Base-by-base conservation (phyloP, 37 sponge, comb jelly and placozoan species). In the Hormiphora californensis region DNA sequence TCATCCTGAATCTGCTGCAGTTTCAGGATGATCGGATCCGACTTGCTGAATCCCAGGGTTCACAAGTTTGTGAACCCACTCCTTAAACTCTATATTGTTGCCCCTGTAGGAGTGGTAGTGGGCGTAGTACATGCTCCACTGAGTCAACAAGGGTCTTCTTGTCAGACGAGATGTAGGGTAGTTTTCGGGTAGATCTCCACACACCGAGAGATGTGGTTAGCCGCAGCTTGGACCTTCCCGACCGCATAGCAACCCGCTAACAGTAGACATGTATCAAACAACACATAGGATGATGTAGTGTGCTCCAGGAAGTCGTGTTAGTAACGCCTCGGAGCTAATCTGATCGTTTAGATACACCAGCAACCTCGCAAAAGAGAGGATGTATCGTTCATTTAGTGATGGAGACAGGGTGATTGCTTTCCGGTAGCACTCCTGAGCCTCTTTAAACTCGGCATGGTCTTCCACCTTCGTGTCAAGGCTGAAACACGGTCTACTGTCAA, bases 161-260 rank as follows among this genome's bases (percentile, higher is more conserved):
- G n/a, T n/a, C n/a, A n/a, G 23, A 43, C 81, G 36, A 22, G 35
- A 28, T 4, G 17, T 7, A 73, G 46, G 1, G 39, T 41, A 0
- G 43, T 33, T 46, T 41, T 73, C 4, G 81, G 81, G 44, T 43
- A 28, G 5, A 73, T 43, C 46, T 73, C 81, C 27, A 73, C 27
- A 40, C 81, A 73, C n/a, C 81, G 43, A 28, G 81, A 73, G 11
- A 73, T 33, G 81, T 73, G 81, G n/a, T 73, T n/a, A 0, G 81
- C 41, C 27, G 81, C 81, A 8, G 43, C 44, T 46, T 36, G 41
- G 46, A 73, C 38, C 46, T 73, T 73, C n/a, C 81, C 81, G 23
- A n/a, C 43, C 32, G 81, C 81, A 36, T 36, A 73, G 44, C 81
- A 73, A n/a, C 46, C 43, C 28, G 81, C 81, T 0, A 73, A 46